Percentiles rank a stretch among this genome's conserved stretches.
Conservation (phyloP, 2,113 vertebrate species). For the Peromyscus maniculatus region DNA sequence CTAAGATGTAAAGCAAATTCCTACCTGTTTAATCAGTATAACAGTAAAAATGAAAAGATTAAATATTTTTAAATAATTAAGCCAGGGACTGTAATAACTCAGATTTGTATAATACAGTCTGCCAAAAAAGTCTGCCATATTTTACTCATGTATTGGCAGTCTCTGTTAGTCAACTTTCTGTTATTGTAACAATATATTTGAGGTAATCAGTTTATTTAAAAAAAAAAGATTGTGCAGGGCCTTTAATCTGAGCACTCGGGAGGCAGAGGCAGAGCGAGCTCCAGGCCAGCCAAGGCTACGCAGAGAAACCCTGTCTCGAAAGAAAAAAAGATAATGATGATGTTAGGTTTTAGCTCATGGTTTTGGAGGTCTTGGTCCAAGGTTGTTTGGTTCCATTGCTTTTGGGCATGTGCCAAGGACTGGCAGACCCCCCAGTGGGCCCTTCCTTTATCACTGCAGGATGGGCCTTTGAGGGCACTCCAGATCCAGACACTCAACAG, state of each 20-base stretch:
- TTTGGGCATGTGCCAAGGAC: not conserved
- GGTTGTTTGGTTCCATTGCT: not conserved
- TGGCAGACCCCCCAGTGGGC: not conserved
- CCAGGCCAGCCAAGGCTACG: not conserved
- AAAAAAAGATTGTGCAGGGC: not conserved
- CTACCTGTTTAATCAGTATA: not conserved
- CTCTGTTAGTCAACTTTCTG: not conserved
- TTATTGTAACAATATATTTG: not conserved
- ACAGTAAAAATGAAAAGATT: not conserved
- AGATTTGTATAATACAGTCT: not conserved
- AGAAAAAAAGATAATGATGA: not conserved
- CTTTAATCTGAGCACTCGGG: not conserved
- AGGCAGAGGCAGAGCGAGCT: not conserved
- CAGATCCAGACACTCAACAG: not conserved
- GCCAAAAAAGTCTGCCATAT: not conserved
- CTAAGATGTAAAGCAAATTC: not conserved
- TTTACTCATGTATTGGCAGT: not conserved
- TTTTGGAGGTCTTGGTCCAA: not conserved
- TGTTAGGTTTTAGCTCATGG: not conserved
- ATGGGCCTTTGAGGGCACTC: not conserved
- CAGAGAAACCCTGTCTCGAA: not conserved
- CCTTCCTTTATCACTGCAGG: too few species aligned
- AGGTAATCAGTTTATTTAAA: not conserved
- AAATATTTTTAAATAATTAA: not conserved
- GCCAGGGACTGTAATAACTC: not conserved